Conservation (phyloP, 2,113 vertebrate genomes). For the Dolichallabes microphthalmus region DNA sequence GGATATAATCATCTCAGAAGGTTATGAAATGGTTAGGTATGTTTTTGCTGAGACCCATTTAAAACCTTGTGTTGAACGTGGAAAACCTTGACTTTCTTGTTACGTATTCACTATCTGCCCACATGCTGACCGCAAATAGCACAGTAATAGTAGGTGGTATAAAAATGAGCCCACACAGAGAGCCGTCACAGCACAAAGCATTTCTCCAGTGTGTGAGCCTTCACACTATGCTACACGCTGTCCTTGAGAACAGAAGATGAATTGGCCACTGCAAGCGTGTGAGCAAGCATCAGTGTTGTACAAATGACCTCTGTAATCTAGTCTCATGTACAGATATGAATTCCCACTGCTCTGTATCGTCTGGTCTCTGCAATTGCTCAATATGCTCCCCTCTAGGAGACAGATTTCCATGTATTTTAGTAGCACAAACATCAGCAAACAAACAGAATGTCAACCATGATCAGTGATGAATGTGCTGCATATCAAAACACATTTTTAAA, state of each 20-base stretch:
- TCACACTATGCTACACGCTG: conserved; percentile 3
- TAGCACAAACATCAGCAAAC: not conserved
- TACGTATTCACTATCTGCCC: conserved; percentile 33
- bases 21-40: not conserved
- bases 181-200: not conserved
- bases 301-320: conserved; percentile 17
- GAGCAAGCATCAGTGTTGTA: conserved; percentile 11
- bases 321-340: conserved; percentile 34
- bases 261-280: not conserved
- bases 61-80: not conserved
- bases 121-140: conserved; percentile 27
- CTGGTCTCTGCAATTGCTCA: not conserved
- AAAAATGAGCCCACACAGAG: conserved; percentile 27
- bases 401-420: conserved; percentile 59
- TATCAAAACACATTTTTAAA: conserved; percentile 64
- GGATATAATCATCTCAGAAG: not conserved
- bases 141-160: conserved; percentile 26
- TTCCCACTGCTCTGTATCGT: conserved; percentile 27
- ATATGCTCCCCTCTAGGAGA: conserved; percentile 65
- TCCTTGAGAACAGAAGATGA: conserved; percentile 31
- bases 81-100: conserved; percentile 25
- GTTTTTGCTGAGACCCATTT: not conserved
- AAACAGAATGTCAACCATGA: conserved; percentile 46
- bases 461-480: conserved; percentile 56
- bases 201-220: not conserved